Base-by-base conservation (phyloP, 2,797 vertebrate genomes). In the Pipistrellus pygmaeus region DNA sequence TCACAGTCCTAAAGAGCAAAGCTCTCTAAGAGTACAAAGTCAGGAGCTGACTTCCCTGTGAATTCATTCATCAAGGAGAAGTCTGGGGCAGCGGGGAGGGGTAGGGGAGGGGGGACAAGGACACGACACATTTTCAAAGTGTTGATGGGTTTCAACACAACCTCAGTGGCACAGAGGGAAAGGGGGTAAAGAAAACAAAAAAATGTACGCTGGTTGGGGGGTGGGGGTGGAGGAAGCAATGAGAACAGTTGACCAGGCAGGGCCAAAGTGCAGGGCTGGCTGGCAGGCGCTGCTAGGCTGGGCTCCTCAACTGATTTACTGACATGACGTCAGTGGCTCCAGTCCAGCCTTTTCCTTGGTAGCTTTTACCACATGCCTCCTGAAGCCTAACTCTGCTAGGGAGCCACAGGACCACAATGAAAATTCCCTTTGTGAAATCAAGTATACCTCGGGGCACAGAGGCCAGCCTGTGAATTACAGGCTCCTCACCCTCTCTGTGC, bases 311-410 rank as follows among this genome's bases (percentile, higher is more conserved):
- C 98, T 99, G 98, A 99, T 99, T 99, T 99, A 99, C 99, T 99
- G 98, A 98, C 98, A 98, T 99, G 99, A 99, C 99, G 99, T 99
- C 99, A 99, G 99, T 99, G 99, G 99, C 99, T 99, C 98, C 98
- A 97, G 98, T 98, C 99, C 99, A 99, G 99, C 98, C 98, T 99
- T 98, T 98, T 98, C 98, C 99, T 98, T 98, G 98, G 98, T 98
- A 98, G 98, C 98, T 98, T 98, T 99, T 98, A 99, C 98, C 98
- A 96, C 98, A 98, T 97, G 98, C 98, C 98, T 99, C 98, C 98
- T 98, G 98, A 98, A 98, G 98, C 98, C 98, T 98, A 98, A 98
- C 98, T 98, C 98, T 98, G 98, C 98, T 98, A 98, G 98, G 98
- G 98, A 98, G 98, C 98, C 98, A 98, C 97, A 98, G 93, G 98